Base-by-base conservation (phyloP, 2,888 invertebrate species). In the Troides aeacus region DNA sequence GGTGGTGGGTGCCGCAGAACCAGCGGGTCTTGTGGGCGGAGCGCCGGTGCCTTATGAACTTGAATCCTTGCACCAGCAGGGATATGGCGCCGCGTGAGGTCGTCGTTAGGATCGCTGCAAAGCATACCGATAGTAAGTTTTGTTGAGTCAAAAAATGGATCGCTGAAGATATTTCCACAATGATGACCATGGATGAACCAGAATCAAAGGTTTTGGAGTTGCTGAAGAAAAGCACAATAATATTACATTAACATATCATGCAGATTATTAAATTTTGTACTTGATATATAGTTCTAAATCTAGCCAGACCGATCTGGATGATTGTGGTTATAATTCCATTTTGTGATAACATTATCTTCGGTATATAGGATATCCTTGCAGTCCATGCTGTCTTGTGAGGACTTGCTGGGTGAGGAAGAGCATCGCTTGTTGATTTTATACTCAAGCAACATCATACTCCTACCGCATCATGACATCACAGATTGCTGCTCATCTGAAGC, bases 1-100 rank as follows among this genome's bases (percentile, higher is more conserved):
- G 73, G 53, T 77, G 73, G 68, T 79, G 79, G 0, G 80, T 81
- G 5, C 78, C 77, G 58, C 84, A 84, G 75, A 77, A 79, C 84
- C 83, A 83, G 4, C 76, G 70, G 10, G 71, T 73, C 66, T 74
- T 74, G 72, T 64, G 59, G 0, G 77, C 76, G 2, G 74, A 69
- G 2, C 71, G 74, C 1, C 81, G 75, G 10, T 84, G 83, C 24
- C 79, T 77, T 53, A 80, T 78, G 72, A 81, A 85, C 65, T 76
- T 81, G 69, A 76, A 79, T 0, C 83, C 81, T 50, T 74, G 69
- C 0, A 80, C 67, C 1, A 70, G 70, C 15, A 83, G 77, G 59
- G 80, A 75, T 3, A 72, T 74, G 21, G 78, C 78, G 1, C 81
- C 81, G 12, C 80, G 75, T 0, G 73, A 62, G 1, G 78, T 77